These are phyloP conservation scores for Leguminivora glycinivorella DNA, from an alignment of 1,140 invertebrate species.

Conservation along the genomic window DNA sequence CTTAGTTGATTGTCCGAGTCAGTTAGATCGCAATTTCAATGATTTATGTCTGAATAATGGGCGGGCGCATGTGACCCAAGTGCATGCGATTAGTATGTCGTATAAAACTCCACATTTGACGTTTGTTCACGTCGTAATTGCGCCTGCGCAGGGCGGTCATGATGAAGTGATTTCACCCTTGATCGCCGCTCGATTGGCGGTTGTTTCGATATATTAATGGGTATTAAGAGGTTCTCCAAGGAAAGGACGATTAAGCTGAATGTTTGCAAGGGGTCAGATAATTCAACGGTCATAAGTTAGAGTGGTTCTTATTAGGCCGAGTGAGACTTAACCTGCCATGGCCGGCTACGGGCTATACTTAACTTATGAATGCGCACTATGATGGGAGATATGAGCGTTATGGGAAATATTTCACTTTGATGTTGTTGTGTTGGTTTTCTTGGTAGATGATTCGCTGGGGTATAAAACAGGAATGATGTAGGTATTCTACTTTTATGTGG, in stretches of 20 bases:
- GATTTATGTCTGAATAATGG: slow-evolving; percentile 21
- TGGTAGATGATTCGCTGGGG: neutral
- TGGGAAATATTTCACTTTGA: slow-evolving; percentile 24
- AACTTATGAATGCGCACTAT: slow-evolving; percentile 19
- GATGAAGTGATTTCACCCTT: slow-evolving; percentile 58
- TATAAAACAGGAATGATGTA: neutral
- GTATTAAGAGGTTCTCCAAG: slow-evolving; percentile 43
- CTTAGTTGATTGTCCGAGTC: slow-evolving; percentile 23
- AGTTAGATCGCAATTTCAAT: slow-evolving; percentile 24
- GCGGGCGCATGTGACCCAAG: slow-evolving; percentile 21
- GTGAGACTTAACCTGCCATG: slow-evolving; percentile 27
- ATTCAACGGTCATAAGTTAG: slow-evolving; percentile 41
- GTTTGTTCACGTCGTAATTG: slow-evolving; percentile 46
- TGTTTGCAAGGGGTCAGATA: slow-evolving; percentile 47
- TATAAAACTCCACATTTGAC: slow-evolving; percentile 42
- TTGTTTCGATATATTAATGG: slow-evolving; percentile 53
- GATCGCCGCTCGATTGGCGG: slow-evolving; percentile 44
- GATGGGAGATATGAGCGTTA: slow-evolving; percentile 22
- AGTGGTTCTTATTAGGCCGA: slow-evolving; percentile 30
- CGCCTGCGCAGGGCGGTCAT: slow-evolving; percentile 34
- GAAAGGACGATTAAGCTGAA: slow-evolving; percentile 44
- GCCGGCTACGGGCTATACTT: slow-evolving; percentile 18
- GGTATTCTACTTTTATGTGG: too few species aligned
- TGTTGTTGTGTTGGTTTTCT: slow-evolving; percentile 17
- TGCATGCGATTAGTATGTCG: slow-evolving; percentile 32